Base-by-base conservation (phyloP, 2,113 vertebrate species). In the Okapia johnstoni region DNA sequence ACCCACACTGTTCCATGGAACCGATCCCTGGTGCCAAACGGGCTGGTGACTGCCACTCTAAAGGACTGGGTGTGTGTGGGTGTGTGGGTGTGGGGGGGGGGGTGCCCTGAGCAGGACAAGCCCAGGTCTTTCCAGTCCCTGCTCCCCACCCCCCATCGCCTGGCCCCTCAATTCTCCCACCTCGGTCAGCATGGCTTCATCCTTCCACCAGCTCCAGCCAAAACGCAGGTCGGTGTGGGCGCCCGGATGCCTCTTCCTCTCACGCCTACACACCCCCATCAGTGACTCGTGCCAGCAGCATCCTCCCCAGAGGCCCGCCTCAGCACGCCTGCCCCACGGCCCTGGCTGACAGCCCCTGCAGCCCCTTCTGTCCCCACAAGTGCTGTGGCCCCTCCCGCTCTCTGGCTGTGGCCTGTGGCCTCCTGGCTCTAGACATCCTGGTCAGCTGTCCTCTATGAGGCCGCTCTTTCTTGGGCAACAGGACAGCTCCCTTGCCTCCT, bases 321-420 rank as follows among this genome's bases (percentile, higher is more conserved):
- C 33, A 40, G 81, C 28, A 19, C 2, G 17, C 10, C 40, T 43
- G 33, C 16, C 10, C 43, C 7, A 6, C 6, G 0, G 9, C 28
- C 57, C n/a, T 25, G 17, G 50, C 60, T 90, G 63, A 28, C 40
- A 9, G 40, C 40, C 30, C 50, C 57, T 30, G 28, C 11, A 43
- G 10, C 50, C 57, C 30, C 9, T 15, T 48, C 61, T 60, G 19
- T 46, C 40, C 55, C 60, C 46, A 43, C 4, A 2, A 2, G 36
- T 57, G 13, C 40, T 33, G 0, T 5, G 48, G 30, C 11, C 5
- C 30, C 5, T 36, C 28, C 26, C 1, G 3, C 28, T 46, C n/a
- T 7, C 70, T 36, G 63, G 33, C 63, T 70, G 63, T 36, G 10
- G 46, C 77, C 76, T 90, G 63, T 21, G 10, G 46, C 77, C 63